A percentile compares a stretch with the other conserved stretches of the same genome.
phyloP scores from a whole-genome alignment of 2,888 invertebrate genomes.

The Calameuta pallipes region DNA sequence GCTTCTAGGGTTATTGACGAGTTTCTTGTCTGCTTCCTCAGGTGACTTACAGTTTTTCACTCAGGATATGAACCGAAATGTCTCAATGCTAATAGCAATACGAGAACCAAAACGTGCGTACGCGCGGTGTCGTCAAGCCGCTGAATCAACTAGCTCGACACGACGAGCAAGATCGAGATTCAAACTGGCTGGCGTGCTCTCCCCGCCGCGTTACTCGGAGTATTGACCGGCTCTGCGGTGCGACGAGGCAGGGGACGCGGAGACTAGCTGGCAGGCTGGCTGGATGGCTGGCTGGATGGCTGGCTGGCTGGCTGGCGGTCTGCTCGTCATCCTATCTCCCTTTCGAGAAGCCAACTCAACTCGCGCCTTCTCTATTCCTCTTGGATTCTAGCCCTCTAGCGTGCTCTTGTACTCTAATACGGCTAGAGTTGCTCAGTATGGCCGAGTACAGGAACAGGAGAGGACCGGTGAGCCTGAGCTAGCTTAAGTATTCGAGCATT shows the following conservation, averaged over 20 bases:
- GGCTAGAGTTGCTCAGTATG: neutral
- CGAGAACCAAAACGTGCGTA: neutral
- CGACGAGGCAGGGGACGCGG: constrained; percentile 11
- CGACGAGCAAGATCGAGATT: constrained; percentile 8
- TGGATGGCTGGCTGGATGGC: neutral
- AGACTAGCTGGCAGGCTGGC: neutral
- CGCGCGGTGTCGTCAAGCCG: neutral
- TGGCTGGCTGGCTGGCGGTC: neutral
- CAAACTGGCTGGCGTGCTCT: constrained; percentile 40
- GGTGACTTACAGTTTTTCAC: neutral
- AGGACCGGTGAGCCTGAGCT: neutral
- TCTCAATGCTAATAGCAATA: neutral
- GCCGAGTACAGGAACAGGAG: neutral
- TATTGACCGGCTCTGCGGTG: constrained; percentile 60
- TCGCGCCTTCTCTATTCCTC: neutral
- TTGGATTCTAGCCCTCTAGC: neutral
- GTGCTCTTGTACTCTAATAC: neutral
- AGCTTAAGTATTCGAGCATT: neutral
- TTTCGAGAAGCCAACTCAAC: neutral
- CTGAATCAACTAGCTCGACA: constrained; percentile 6
- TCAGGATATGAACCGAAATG: neutral
- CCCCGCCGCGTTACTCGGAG: constrained; percentile 59
- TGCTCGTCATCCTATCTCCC: neutral
- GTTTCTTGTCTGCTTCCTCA: neutral
- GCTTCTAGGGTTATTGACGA: neutral